A percentile compares a stretch with the other conserved stretches of the same genome.
phyloP scores from a whole-genome alignment of 2,888 invertebrate species.

The Ennomos erosarius region DNA sequence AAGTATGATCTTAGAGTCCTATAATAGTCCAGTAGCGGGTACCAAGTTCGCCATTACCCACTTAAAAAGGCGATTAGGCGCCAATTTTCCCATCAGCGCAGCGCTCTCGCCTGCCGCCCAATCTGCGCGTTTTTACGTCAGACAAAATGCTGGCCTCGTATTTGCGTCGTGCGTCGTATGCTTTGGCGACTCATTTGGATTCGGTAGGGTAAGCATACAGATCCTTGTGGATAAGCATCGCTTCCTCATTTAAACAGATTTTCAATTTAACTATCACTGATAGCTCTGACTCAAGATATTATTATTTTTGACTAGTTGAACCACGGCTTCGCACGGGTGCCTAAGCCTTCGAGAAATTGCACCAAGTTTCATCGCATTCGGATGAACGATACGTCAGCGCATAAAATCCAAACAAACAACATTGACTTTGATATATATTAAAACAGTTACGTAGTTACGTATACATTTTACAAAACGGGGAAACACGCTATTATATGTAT shows the following conservation, averaged over 20 bases:
- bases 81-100: slow-evolving; percentile 78
- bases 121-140: slow-evolving; percentile 62
- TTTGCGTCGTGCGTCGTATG: slow-evolving; percentile 3
- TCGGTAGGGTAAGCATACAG: slow-evolving; percentile 28
- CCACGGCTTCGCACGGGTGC: too few species aligned
- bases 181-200: slow-evolving; percentile 3
- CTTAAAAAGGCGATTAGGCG: slow-evolving; percentile 69
- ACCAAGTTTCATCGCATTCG: too few species aligned
- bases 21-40: slow-evolving; percentile 47
- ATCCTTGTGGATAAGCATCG: too few species aligned
- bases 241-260: slow-evolving; percentile 34
- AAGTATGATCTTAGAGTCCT: too few species aligned
- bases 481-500: too few species aligned
- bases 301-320: too few species aligned
- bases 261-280: slow-evolving; percentile 9
- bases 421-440: too few species aligned
- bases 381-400: too few species aligned
- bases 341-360: too few species aligned
- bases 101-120: slow-evolving; percentile 56
- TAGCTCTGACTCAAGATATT: background rate
- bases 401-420: too few species aligned
- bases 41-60: slow-evolving; percentile 77
- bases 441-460: too few species aligned
- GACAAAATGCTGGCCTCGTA: slow-evolving; percentile 50
- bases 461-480: too few species aligned